phyloP scores from a whole-genome alignment of 2,888 invertebrate species.

The Bugulina stolonifera region DNA sequence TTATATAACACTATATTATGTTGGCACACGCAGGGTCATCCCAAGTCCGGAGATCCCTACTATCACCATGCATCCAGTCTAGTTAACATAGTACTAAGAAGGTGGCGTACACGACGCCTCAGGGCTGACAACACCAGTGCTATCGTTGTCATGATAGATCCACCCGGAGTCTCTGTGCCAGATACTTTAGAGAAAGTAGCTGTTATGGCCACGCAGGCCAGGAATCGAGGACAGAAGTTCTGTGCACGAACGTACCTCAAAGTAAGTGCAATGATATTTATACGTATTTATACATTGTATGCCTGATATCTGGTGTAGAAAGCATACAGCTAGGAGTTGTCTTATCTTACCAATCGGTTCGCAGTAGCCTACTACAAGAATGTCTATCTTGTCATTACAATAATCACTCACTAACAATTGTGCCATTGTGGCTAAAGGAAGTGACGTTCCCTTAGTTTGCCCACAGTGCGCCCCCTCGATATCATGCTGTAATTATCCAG shows the following conservation, averaged over 20 bases:
- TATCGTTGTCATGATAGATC: conserved; percentile 83
- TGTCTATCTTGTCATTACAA: too few relatives aligned
- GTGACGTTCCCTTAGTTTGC: too few relatives aligned
- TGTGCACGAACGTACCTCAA: conserved; percentile 5
- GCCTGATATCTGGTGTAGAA: too few relatives aligned
- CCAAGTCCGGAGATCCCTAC: conserved; percentile 21
- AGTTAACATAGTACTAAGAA: conserved; percentile 73
- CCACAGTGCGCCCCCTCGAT: too few relatives aligned
- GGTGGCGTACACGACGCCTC: conserved; percentile 78
- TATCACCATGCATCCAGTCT: conserved; percentile 77
- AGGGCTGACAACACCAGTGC: conserved; percentile 95
- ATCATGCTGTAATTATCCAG: too few relatives aligned
- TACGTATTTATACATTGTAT: too few relatives aligned
- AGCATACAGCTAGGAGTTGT: too few relatives aligned
- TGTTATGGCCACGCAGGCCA: neutral
- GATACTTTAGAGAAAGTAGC: conserved; percentile 58
- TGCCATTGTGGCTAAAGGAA: too few relatives aligned
- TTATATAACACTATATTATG: neutral
- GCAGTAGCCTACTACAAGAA: too few relatives aligned
- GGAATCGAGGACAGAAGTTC: neutral
- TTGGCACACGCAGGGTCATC: neutral
- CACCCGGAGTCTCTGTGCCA: conserved; percentile 62
- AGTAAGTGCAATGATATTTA: too few relatives aligned
- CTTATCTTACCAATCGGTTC: too few relatives aligned
- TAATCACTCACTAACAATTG: too few relatives aligned